Evolutionary conservation across 2,888 invertebrate genomes (phyloP), one percentile per base, ranked within the genome.

Genomic region (Nasonovia ribisnigri): DNA sequence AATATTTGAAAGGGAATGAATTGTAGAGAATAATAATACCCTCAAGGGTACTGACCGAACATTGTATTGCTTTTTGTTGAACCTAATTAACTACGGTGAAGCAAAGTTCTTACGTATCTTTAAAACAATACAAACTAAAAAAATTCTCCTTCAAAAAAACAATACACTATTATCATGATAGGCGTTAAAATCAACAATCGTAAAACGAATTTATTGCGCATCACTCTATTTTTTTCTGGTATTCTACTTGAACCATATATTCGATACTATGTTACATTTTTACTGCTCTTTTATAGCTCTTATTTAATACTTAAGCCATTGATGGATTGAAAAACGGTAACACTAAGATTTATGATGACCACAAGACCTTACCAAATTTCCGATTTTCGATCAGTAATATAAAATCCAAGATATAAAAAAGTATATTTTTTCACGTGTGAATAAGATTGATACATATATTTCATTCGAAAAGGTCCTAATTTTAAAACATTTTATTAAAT

Each of bases 171-270:
- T 36, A 77, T 20, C 20, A 43, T 60, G 87, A 88, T 88, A 88
- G 88, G 77, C 92, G 36, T 54, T 88, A 88, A 88, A 92, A 92
- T 88, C 29, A 88, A 92, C 51, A 88, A 51, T 51, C 51, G 43
- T 88, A 92, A 88, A 92, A 88, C 67, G 13, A 51, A 88, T 92
- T 92, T 92, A 92, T 92, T n/a, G 77, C n/a, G 0, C 42, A 77
- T 77, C 88, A 54, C 67, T 92, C 43, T 42, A 77, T 77, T 88
- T 88, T 92, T 51, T 51, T 87, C 48, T 84, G 11, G 36, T 46
- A 26, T 60, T 29, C 54, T 46, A 48, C 16, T 43, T 48, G 26
- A 87, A 87, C 60, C 60, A 46, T 91, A 84, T 54, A 91, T 91
- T 91, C 42, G 11, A 57, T 42, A 87, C 92, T 48, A n/a, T 87